Conservation (phyloP, 1,140 invertebrate genomes). For the Euura lappo region DNA sequence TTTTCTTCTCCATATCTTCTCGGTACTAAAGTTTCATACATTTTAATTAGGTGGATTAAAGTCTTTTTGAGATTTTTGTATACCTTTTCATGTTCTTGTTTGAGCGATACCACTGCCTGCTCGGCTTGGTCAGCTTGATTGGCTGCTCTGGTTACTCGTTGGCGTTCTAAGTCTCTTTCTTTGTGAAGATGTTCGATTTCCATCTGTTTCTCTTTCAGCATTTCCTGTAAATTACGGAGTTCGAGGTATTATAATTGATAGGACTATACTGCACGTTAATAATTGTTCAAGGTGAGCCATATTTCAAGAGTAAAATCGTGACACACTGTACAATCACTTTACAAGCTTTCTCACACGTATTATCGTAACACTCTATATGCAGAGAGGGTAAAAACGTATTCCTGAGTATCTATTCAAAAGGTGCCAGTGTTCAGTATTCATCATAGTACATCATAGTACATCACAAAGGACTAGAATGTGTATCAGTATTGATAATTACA, state of each 20-base stretch:
- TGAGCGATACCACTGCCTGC: constrained; percentile 56
- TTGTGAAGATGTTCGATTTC: constrained; percentile 90
- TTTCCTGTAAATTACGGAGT: constrained; percentile 69
- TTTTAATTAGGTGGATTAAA: background rate
- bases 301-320: no score
- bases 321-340: no score
- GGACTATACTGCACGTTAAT: no score
- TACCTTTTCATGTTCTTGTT: constrained; percentile 65
- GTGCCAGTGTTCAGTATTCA: no score
- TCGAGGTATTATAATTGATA: background rate
- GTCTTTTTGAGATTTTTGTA: background rate
- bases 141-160: constrained; percentile 71
- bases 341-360: no score
- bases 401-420: no score
- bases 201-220: constrained; percentile 90
- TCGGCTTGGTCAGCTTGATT: constrained; percentile 74
- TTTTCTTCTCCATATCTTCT: constrained; percentile 63
- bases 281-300: no score
- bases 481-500: no score
- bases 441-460: no score
- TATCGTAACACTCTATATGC: no score
- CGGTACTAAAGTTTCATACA: constrained; percentile 54
- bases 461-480: no score
- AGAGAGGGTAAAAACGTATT: no score
- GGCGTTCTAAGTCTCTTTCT: constrained; percentile 87